Evolutionary conservation across 2,113 vertebrate genomes (phyloP).

Genomic region (Nibea albiflora): DNA sequence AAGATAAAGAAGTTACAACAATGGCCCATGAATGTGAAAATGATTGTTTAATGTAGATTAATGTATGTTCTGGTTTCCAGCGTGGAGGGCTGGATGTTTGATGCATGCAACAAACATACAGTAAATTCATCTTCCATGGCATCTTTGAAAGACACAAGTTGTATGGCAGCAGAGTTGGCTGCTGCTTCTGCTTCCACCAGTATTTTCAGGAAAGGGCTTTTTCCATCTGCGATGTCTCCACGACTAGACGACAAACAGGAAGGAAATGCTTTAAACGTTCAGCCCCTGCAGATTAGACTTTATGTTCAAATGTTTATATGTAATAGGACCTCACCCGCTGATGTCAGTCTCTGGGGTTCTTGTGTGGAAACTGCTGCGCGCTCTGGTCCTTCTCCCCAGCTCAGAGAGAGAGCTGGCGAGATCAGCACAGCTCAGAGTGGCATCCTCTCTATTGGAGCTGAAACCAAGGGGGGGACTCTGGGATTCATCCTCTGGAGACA

Average conservation of each 20-base stretch:
- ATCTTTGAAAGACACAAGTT: conserved; percentile 85
- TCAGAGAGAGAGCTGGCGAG: conserved; percentile 31
- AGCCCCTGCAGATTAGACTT: not conserved
- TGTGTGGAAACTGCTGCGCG: conserved; percentile 21
- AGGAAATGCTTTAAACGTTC: not conserved
- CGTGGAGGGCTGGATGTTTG: too few relatives aligned
- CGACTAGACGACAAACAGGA: conserved; percentile 58
- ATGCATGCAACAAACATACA: conserved; percentile 68
- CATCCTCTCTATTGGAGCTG: conserved; percentile 53
- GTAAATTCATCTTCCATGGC: conserved; percentile 75
- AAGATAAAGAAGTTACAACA: conserved; percentile 22
- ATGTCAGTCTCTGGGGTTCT: conserved; percentile 46
- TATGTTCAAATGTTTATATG: not conserved
- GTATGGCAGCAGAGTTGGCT: conserved; percentile 80
- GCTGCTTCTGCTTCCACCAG: conserved; percentile 83
- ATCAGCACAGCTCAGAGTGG: conserved; percentile 38
- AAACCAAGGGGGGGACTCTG: conserved; percentile 53
- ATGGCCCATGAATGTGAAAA: not conserved
- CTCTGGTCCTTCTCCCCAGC: conserved; percentile 24
- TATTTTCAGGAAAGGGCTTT: conserved; percentile 72
- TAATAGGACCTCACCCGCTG: conserved; percentile 55
- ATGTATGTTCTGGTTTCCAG: not conserved
- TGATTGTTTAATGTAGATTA: not conserved
- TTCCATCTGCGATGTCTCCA: conserved; percentile 32
- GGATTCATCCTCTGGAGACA: conserved; percentile 70